These are phyloP conservation scores for Tupiocoris notatus DNA, from an alignment of 2,888 invertebrate genomes.

Conservation along the genomic window DNA sequence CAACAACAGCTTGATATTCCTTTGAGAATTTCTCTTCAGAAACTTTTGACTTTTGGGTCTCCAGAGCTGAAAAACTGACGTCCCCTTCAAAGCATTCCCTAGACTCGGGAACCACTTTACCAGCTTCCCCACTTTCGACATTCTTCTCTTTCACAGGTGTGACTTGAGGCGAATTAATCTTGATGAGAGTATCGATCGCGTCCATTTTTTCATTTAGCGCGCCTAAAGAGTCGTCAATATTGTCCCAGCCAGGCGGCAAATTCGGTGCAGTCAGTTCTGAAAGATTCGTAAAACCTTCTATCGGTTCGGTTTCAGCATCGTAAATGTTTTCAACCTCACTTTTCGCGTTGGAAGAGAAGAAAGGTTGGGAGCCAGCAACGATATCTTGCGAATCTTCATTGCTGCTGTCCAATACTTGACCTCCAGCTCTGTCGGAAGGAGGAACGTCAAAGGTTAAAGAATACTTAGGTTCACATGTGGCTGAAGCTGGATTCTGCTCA, in stretches of 20 bases:
- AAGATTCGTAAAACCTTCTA: too few species aligned
- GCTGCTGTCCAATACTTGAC: too few species aligned
- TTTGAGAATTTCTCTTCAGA: neutral
- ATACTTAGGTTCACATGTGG: too few species aligned
- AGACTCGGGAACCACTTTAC: neutral
- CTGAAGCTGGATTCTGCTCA: too few species aligned
- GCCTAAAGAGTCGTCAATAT: slow-evolving; percentile 6
- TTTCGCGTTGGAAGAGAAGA: neutral
- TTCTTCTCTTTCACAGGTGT: neutral
- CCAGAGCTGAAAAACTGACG: neutral
- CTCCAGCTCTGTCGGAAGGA: too few species aligned
- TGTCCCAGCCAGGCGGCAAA: slow-evolving; percentile 12
- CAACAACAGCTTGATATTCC: neutral
- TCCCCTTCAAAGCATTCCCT: neutral
- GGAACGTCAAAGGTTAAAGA: too few species aligned
- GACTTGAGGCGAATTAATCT: neutral
- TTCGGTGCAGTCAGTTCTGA: neutral
- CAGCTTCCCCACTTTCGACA: neutral
- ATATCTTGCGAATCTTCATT: neutral
- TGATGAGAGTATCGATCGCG: slow-evolving; percentile 5
- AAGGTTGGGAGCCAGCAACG: slow-evolving; percentile 19
- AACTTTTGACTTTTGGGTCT: too few species aligned
- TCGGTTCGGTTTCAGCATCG: slow-evolving; percentile 9
- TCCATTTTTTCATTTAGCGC: slow-evolving; percentile 7
- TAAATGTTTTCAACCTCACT: neutral